Conservation (phyloP, 1,140 invertebrate genomes). For the Drosophila ananassae region DNA sequence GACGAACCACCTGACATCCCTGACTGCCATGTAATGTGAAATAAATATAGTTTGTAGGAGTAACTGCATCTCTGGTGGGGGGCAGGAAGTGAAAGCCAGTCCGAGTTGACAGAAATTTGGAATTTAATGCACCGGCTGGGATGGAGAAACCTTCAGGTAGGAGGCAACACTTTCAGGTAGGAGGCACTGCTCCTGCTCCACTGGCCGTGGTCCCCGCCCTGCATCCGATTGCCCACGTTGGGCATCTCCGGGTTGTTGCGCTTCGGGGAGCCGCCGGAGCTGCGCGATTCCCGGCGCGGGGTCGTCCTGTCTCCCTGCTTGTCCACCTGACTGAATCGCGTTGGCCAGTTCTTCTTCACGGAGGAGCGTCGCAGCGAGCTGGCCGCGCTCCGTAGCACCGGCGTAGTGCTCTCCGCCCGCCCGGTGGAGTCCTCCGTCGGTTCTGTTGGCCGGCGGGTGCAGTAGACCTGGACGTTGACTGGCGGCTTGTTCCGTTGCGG, state of each 20-base stretch:
- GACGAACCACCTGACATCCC: not conserved
- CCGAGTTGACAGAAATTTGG: too few species aligned
- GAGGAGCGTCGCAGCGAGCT: not conserved
- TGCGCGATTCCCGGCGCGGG: not conserved
- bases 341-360: not conserved
- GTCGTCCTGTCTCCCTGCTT: not conserved
- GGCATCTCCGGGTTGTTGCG: not conserved
- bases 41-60: not conserved
- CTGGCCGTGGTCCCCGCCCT: not conserved
- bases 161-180: too few species aligned
- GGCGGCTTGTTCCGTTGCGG: not conserved
- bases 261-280: not conserved
- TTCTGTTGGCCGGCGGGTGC: not conserved
- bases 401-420: not conserved
- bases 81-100: too few species aligned
- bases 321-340: not conserved
- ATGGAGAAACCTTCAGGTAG: not conserved
- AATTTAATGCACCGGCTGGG: too few species aligned
- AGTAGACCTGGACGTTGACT: not conserved
- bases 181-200: too few species aligned
- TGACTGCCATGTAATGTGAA: not conserved
- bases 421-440: not conserved
- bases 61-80: not conserved
- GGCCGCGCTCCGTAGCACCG: not conserved
- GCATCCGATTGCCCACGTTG: constrained; percentile 11